These are phyloP conservation scores for Catostomus latipinnis DNA, from an alignment of 2,797 vertebrate species.

Conservation along the genomic window DNA sequence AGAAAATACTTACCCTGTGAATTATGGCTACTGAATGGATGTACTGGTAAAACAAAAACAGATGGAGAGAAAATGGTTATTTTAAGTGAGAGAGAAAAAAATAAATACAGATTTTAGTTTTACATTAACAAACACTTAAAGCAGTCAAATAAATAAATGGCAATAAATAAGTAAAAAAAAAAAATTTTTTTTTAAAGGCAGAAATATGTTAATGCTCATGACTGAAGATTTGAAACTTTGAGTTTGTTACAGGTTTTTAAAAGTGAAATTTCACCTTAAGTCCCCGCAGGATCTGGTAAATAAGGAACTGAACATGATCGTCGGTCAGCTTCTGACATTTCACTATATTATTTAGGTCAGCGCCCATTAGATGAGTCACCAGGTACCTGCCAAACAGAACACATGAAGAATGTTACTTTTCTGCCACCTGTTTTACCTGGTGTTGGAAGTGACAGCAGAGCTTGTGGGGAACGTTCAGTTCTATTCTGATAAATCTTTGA, in stretches of 20 bases:
- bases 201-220: background rate
- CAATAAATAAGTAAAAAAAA: background rate
- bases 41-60: conserved; percentile 78
- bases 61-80: conserved; percentile 57
- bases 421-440: background rate
- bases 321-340: conserved; percentile 99
- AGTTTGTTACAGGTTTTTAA: background rate
- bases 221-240: background rate
- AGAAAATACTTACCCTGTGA: conserved; percentile 88
- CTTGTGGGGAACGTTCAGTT: conserved; percentile 15
- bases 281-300: conserved; percentile 97
- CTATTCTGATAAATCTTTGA: background rate
- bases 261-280: conserved; percentile 85
- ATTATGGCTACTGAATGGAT: conserved; percentile 99
- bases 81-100: conserved; percentile 34
- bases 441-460: background rate
- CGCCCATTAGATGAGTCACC: conserved; percentile 98
- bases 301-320: conserved; percentile 98
- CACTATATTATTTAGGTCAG: conserved; percentile 98
- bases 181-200: background rate
- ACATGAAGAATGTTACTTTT: conserved; percentile 30
- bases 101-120: background rate
- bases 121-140: background rate
- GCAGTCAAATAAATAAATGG: background rate
- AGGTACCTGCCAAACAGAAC: conserved; percentile 84